phyloP scores from a whole-genome alignment of 2,113 vertebrate species.

The Cephalopholis sonnerati region DNA sequence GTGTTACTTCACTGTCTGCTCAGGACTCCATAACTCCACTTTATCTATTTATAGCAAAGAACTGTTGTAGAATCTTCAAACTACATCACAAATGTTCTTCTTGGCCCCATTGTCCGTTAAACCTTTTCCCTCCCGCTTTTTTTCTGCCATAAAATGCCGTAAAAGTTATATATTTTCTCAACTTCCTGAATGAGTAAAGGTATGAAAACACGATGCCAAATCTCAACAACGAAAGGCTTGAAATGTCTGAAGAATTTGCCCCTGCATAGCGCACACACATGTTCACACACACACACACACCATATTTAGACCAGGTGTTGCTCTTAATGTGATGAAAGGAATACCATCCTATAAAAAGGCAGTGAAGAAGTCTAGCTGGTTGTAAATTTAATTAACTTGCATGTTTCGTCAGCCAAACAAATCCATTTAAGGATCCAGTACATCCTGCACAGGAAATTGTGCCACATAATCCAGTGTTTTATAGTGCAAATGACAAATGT shows the following conservation, averaged over 20 bases:
- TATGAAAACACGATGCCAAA: conserved; percentile 32
- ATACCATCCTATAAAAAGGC: background rate
- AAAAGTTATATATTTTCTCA: background rate
- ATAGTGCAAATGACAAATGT: background rate
- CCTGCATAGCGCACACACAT: background rate
- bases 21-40: too few species aligned
- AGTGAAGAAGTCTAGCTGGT: conserved; percentile 4
- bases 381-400: conserved; percentile 3
- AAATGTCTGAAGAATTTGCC: conserved; percentile 1
- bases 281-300: background rate
- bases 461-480: background rate
- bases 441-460: background rate
- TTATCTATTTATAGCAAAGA: too few species aligned
- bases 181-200: conserved; percentile 17
- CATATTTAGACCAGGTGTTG: conserved; percentile 35
- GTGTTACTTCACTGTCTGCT: too few species aligned
- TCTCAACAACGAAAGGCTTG: conserved; percentile 17
- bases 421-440: background rate
- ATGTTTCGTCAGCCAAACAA: background rate
- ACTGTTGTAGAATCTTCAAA: background rate
- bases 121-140: background rate
- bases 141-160: background rate
- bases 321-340: background rate
- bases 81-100: background rate
- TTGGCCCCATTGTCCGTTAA: background rate